Conservation (phyloP, 1,140 invertebrate genomes). For the Orchestia grillus region DNA sequence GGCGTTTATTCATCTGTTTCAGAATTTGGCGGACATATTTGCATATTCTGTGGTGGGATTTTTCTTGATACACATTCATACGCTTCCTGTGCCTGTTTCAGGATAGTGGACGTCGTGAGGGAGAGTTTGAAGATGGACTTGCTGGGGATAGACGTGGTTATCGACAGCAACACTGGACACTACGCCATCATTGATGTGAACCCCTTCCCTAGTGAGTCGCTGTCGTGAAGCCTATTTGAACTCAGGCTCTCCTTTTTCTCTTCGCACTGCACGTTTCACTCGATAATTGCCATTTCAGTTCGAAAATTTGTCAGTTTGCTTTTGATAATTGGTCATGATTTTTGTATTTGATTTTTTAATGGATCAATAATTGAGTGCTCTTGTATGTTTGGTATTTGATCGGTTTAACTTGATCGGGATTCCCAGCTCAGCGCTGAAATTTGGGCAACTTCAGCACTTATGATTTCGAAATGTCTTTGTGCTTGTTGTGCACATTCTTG, state of each 20-base stretch:
- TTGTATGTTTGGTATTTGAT: no score
- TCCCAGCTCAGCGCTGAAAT: no score
- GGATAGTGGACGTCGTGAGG: slow-evolving; percentile 69
- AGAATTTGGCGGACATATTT: not conserved
- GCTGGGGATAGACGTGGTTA: slow-evolving; percentile 74
- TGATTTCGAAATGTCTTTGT: no score
- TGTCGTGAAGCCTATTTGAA: not conserved
- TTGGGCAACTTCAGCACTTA: no score
- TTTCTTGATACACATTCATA: not conserved
- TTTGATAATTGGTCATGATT: not conserved
- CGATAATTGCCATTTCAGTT: not conserved
- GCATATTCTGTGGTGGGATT: not conserved
- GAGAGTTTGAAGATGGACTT: slow-evolving; percentile 71
- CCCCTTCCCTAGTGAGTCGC: slow-evolving; percentile 73
- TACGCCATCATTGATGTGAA: slow-evolving; percentile 75
- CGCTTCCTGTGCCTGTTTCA: not conserved
- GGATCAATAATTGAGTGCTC: no score
- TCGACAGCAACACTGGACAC: slow-evolving; percentile 72
- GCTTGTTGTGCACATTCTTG: no score
- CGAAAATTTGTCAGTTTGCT: not conserved
- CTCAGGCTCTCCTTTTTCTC: not conserved
- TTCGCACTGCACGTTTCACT: not conserved
- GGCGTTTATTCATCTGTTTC: not conserved
- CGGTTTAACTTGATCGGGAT: no score
- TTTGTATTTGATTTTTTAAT: not conserved